Base-by-base conservation (phyloP, 2,113 vertebrate species). In the Agelaius phoeniceus region DNA sequence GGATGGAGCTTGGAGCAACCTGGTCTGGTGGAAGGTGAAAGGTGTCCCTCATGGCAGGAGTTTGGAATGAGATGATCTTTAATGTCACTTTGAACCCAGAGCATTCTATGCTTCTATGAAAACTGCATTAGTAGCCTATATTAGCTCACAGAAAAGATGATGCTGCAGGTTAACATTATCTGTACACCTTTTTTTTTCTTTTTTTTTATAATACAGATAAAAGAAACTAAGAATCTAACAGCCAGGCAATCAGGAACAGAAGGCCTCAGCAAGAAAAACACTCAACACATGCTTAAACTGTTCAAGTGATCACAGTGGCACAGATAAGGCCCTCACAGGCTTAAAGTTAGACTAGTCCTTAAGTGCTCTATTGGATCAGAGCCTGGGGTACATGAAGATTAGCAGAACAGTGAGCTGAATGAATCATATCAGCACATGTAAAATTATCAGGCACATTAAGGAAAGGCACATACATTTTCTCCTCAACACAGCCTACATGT, bases 281-380 rank as follows among this genome's bases (percentile, higher is more conserved):
- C 83, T 94, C 94, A 84, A 78, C 92, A 77, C 68, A 4, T n/a
- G 26, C 92, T 94, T 90, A 31, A 88, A 63, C 41, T 28, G 8
- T 58, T 85, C 78, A 91, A 93, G 62, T 62, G 59, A 87, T 84
- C 68, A 44, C 74, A 57, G 37, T 20, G 55, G 69, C 79, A 73
- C 51, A 33, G 91, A 92, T 90, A 94, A 96, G 59, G 67, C 23
- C 37, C 63, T 59, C 62, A 48, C 23, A 61, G 62, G 63, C 22
- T 52, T 62, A 6, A 61, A 62, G 68, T 72, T 44, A 79, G 78
- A 37, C 72, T 58, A 52, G 78, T 66, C 63, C 39, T 31, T 76
- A 96, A 93, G 83, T 95, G 88, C 80, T 63, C 81, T 74, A 48
- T 7, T 93, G 91, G 96, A 69, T 28, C 79, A 46, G 76, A 58